Evolutionary conservation across 2,888 invertebrate species (phyloP).

Genomic region (Tenthredo amoena): DNA sequence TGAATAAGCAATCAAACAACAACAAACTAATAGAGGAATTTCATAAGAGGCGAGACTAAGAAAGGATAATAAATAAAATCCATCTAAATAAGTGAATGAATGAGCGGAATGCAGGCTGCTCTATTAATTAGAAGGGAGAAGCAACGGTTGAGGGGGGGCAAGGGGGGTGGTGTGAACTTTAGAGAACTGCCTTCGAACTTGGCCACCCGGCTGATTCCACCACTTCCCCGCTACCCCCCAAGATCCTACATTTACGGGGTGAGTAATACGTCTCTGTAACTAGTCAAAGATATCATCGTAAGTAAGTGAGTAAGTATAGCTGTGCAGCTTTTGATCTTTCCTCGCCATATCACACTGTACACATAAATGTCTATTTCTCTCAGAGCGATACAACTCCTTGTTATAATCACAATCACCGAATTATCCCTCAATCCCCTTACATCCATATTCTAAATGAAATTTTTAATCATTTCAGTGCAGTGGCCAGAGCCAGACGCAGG

Average conservation of each 20-base stretch:
- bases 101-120: slow-evolving; percentile 94
- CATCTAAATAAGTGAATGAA: slow-evolving; percentile 71
- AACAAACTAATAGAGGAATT: background rate
- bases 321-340: background rate
- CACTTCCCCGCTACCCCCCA: slow-evolving; percentile 93
- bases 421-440: background rate
- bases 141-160: slow-evolving; percentile 90
- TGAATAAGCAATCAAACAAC: slow-evolving; percentile 41
- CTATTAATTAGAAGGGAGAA: slow-evolving; percentile 95
- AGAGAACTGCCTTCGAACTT: slow-evolving; percentile 92
- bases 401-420: background rate
- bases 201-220: slow-evolving; percentile 92
- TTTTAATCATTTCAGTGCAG: slow-evolving; percentile 81
- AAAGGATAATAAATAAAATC: slow-evolving; percentile 37
- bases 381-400: too few species aligned
- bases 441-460: background rate
- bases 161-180: slow-evolving; percentile 86
- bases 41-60: slow-evolving; percentile 49
- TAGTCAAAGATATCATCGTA: slow-evolving; percentile 41
- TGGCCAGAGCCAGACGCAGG: slow-evolving; percentile 81
- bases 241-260: slow-evolving; percentile 80
- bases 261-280: slow-evolving; percentile 65
- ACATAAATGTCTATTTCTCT: background rate
- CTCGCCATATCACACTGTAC: background rate
- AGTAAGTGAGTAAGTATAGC: slow-evolving; percentile 12